phyloP scores from a whole-genome alignment of 2,797 vertebrate genomes.

The Dicrostonyx torquatus region DNA sequence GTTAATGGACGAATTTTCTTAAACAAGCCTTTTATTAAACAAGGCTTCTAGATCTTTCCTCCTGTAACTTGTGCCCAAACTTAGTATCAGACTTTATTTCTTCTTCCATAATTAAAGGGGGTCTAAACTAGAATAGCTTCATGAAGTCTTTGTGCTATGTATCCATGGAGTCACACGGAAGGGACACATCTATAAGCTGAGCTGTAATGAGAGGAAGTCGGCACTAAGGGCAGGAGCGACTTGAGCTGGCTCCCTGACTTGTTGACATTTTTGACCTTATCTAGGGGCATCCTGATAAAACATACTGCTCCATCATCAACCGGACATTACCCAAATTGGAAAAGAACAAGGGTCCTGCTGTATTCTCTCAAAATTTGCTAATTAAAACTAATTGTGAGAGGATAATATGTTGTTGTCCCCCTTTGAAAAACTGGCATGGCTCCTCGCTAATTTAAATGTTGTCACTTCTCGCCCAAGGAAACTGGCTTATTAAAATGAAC shows the following conservation, averaged over 20 bases:
- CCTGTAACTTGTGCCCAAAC: background rate
- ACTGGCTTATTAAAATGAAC: slow-evolving; percentile 66
- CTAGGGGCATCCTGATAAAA: slow-evolving; percentile 20
- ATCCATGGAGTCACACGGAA: background rate
- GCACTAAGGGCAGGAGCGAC: background rate
- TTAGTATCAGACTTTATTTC: slow-evolving; percentile 20
- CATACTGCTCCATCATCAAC: slow-evolving; percentile 9
- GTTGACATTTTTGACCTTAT: slow-evolving; percentile 46
- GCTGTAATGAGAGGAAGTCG: slow-evolving; percentile 25
- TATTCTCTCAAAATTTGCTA: slow-evolving; percentile 67
- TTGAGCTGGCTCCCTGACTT: background rate
- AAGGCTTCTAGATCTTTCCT: background rate
- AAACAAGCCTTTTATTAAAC: background rate
- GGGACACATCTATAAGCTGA: background rate
- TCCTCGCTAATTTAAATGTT: slow-evolving; percentile 73
- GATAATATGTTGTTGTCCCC: slow-evolving; percentile 43
- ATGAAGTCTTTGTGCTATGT: background rate
- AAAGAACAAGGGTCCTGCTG: background rate
- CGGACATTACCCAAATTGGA: background rate
- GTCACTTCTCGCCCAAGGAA: slow-evolving; percentile 61
- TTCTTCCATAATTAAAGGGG: slow-evolving; percentile 22
- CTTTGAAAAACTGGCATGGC: slow-evolving; percentile 61
- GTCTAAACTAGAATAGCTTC: background rate
- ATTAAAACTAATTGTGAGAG: slow-evolving; percentile 72
- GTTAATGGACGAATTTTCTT: slow-evolving; percentile 14